Percentiles rank a stretch among this genome's conserved stretches.
Evolutionary conservation across 2,888 invertebrate species (phyloP).

Genomic region (Hirudinaria manillensis): DNA sequence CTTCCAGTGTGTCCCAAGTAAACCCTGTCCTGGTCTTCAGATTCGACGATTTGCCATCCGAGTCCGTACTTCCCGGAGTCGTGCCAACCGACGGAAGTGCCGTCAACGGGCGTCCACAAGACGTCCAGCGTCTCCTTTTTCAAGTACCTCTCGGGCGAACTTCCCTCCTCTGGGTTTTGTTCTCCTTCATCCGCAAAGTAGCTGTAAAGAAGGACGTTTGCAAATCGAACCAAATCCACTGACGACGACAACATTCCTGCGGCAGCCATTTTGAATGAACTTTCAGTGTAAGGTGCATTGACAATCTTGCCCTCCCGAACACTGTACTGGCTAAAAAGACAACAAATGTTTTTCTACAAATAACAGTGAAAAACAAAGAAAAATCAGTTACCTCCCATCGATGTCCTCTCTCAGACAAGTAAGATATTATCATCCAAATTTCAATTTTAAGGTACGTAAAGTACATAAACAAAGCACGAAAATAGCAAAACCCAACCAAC

Average conservation of each 20-base stretch:
- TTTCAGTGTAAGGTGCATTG: slow-evolving; percentile 60
- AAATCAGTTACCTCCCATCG: background rate
- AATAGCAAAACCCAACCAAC: too few relatives aligned
- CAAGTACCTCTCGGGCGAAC: slow-evolving; percentile 44
- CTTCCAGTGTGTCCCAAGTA: slow-evolving; percentile 58
- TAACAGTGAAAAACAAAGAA: background rate
- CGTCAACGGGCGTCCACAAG: slow-evolving; percentile 53
- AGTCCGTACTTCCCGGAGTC: slow-evolving; percentile 51
- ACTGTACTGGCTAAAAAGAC: slow-evolving; percentile 54
- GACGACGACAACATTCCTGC: slow-evolving; percentile 61
- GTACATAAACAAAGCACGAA: too few relatives aligned
- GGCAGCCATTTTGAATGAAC: slow-evolving; percentile 62
- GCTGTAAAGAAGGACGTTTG: slow-evolving; percentile 59
- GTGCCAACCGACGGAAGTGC: slow-evolving; percentile 39
- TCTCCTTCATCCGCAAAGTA: slow-evolving; percentile 46
- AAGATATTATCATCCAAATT: too few relatives aligned
- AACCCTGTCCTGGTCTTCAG: slow-evolving; percentile 44
- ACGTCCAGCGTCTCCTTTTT: slow-evolving; percentile 51
- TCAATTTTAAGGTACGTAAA: too few relatives aligned
- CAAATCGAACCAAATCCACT: slow-evolving; percentile 58
- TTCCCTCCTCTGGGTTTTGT: background rate
- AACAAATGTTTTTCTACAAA: background rate
- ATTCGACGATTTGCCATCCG: slow-evolving; percentile 53
- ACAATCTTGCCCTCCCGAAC: slow-evolving; percentile 52
- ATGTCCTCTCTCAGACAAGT: too few relatives aligned